A percentile compares a stretch with the other conserved stretches of the same genome.
These are phyloP conservation scores for Perca schrenkii DNA, from an alignment of 2,113 vertebrate species.

Conservation along the genomic window DNA sequence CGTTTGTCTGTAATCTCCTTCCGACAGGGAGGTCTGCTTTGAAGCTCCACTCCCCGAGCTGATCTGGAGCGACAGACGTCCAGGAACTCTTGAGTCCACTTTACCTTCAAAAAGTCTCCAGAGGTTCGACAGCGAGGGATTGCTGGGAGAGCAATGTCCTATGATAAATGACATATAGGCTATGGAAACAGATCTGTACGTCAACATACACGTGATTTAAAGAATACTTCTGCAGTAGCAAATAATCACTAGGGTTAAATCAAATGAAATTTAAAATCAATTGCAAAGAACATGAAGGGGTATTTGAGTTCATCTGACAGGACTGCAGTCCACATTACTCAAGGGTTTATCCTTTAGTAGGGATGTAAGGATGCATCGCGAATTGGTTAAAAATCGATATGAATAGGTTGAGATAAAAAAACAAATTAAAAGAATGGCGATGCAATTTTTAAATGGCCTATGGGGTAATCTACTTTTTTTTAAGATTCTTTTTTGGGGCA, in stretches of 20 bases:
- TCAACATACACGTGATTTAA: background rate
- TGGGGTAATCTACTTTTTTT: too few relatives aligned
- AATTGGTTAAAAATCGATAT: too few relatives aligned
- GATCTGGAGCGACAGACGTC: constrained; percentile 60
- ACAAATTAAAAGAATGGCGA: too few relatives aligned
- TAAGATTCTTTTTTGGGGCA: too few relatives aligned
- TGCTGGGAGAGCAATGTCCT: too few relatives aligned
- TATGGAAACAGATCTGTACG: too few relatives aligned
- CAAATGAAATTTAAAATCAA: background rate
- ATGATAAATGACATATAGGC: too few relatives aligned
- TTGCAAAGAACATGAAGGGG: background rate
- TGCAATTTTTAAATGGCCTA: too few relatives aligned
- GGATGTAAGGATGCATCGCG: too few relatives aligned
- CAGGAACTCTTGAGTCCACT: constrained; percentile 19
- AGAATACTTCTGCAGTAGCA: background rate
- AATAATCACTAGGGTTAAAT: background rate
- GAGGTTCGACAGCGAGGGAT: background rate
- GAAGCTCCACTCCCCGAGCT: constrained; percentile 44
- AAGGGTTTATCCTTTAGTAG: background rate
- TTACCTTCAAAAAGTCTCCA: background rate
- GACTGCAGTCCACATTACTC: background rate
- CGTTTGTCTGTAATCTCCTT: constrained; percentile 64
- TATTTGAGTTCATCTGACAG: background rate
- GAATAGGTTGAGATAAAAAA: too few relatives aligned
- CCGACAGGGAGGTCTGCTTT: constrained; percentile 66